A percentile compares a stretch with the other conserved stretches of the same genome.
Evolutionary conservation across 2,113 vertebrate genomes (phyloP).

Genomic region (Notothenia rossii): DNA sequence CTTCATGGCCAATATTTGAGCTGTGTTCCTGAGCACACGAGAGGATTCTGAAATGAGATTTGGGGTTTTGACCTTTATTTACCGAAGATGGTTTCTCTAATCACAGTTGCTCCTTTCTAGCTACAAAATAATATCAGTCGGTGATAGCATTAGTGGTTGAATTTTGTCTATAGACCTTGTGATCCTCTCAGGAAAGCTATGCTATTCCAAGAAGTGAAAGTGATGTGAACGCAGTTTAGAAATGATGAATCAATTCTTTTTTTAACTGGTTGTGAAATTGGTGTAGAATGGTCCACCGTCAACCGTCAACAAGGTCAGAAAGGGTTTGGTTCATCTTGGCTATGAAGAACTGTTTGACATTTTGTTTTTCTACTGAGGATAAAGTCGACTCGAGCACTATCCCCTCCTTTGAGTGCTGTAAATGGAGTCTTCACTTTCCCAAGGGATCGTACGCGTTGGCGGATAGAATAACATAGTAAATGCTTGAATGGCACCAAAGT

Average conservation of each 20-base stretch:
- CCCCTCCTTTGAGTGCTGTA: too few relatives aligned
- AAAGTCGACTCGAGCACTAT: too few relatives aligned
- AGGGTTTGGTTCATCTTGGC: not conserved
- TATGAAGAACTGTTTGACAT: not conserved
- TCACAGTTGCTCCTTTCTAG: not conserved
- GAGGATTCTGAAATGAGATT: slow-evolving; percentile 34
- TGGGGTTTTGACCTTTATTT: slow-evolving; percentile 46
- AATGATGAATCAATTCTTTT: not conserved
- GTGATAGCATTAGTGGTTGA: not conserved
- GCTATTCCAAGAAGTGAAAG: slow-evolving; percentile 38
- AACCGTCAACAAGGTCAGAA: not conserved
- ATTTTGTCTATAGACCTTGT: not conserved
- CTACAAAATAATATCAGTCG: not conserved
- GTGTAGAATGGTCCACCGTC: too few relatives aligned
- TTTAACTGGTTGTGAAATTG: not conserved
- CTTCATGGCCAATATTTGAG: slow-evolving; percentile 35
- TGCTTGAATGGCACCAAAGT: too few relatives aligned
- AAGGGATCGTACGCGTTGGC: too few relatives aligned
- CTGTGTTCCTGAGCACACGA: not conserved
- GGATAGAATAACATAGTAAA: too few relatives aligned
- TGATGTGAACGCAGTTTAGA: not conserved
- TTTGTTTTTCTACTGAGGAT: not conserved
- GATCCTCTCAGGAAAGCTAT: not conserved
- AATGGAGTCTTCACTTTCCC: too few relatives aligned
- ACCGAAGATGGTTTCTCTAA: slow-evolving; percentile 13